phyloP scores from a whole-genome alignment of 2,113 vertebrate species.

The Notothenia coriiceps region DNA sequence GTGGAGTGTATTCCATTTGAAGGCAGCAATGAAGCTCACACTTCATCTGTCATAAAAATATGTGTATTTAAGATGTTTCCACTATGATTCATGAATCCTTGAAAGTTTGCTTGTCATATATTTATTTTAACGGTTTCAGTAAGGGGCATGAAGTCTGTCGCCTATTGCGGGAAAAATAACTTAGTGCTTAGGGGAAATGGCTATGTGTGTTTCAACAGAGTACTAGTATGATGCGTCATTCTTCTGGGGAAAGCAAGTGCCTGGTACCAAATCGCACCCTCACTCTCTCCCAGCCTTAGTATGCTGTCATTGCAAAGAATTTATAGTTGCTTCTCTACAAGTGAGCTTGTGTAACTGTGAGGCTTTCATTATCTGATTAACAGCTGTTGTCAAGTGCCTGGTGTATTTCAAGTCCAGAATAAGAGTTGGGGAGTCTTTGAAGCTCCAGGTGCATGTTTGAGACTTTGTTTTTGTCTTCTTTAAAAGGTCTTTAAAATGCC shows the following conservation, averaged over 20 bases:
- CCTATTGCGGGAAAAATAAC: constrained; percentile 28
- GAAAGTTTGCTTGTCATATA: constrained; percentile 45
- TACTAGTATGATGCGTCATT: constrained; percentile 68
- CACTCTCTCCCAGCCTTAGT: constrained; percentile 63
- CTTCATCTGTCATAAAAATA: constrained; percentile 43
- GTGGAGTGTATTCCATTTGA: constrained; percentile 35
- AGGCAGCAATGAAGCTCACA: constrained; percentile 16
- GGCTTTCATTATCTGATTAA: constrained; percentile 83
- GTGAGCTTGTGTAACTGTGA: constrained; percentile 76
- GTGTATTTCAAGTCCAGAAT: constrained; percentile 77
- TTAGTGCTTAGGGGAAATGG: constrained; percentile 54
- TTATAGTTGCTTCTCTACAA: constrained; percentile 73
- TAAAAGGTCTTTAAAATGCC: constrained; percentile 58
- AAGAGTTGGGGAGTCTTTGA: constrained; percentile 70
- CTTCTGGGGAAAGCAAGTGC: constrained; percentile 71
- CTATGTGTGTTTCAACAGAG: constrained; percentile 68
- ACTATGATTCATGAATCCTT: constrained; percentile 50
- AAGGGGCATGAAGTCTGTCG: constrained; percentile 51
- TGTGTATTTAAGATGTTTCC: constrained; percentile 42
- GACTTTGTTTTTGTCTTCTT: constrained; percentile 62
- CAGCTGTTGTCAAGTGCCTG: constrained; percentile 79
- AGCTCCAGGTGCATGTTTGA: constrained; percentile 74
- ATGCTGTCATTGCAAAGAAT: constrained; percentile 76
- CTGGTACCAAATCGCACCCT: constrained; percentile 81
- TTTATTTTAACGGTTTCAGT: constrained; percentile 48